These are phyloP conservation scores for Lysandra coridon DNA, from an alignment of 2,888 invertebrate species.

Conservation along the genomic window DNA sequence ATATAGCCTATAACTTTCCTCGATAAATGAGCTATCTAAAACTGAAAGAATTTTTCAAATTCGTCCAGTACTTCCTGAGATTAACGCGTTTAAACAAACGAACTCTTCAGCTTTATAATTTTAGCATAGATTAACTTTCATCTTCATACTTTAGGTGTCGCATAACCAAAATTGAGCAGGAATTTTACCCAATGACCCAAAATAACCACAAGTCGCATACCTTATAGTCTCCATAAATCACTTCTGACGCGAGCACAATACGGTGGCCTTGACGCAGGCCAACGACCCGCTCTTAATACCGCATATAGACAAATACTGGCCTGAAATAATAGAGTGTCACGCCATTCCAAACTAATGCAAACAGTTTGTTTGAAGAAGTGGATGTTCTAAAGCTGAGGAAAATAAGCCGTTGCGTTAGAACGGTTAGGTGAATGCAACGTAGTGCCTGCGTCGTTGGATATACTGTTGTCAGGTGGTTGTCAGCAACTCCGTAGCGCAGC, in stretches of 20 bases:
- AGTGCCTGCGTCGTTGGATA: too few species aligned
- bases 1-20: too few species aligned
- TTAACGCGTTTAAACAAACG: too few species aligned
- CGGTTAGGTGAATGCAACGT: too few species aligned
- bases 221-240: slow-evolving; percentile 1
- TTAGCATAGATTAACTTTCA: too few species aligned
- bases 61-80: too few species aligned
- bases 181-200: slow-evolving; percentile 23
- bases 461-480: too few species aligned
- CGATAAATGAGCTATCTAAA: too few species aligned
- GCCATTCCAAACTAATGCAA: slow-evolving; percentile 35
- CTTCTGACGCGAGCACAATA: slow-evolving; percentile 51
- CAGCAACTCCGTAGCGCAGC: too few species aligned
- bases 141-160: too few species aligned
- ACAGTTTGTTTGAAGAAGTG: neutral
- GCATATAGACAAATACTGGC: slow-evolving; percentile 46
- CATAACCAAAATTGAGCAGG: neutral
- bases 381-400: neutral
- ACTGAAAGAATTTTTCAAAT: too few species aligned
- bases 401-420: neutral
- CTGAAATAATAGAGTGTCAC: slow-evolving; percentile 41
- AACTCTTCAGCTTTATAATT: too few species aligned
- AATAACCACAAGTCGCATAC: slow-evolving; percentile 35
- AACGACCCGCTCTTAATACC: slow-evolving; percentile 54
- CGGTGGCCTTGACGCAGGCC: slow-evolving; percentile 62